Evolutionary conservation across 2,113 vertebrate species (phyloP).

Genomic region (human): GRCh38 chr7:100236001-100236500

Average conservation of each 20-base stretch:
- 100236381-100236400: neutral
- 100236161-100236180: neutral
- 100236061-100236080: neutral
- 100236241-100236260: accelerated
- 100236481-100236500: accelerated
- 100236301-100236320: neutral
- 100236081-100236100: neutral
- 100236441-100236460: neutral
- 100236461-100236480: no score
- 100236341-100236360: neutral
- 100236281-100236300: neutral
- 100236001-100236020: neutral
- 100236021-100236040: neutral
- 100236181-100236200: accelerated
- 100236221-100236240: accelerated
- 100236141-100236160: neutral
- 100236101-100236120: neutral
- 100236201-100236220: accelerated
- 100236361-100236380: neutral
- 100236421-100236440: neutral
- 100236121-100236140: neutral
- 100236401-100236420: neutral
- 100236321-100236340: neutral
- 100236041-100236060: neutral
- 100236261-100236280: neutral